Evolutionary conservation across 2,113 vertebrate genomes (phyloP).

Genomic region (Puntigrus tetrazona): DNA sequence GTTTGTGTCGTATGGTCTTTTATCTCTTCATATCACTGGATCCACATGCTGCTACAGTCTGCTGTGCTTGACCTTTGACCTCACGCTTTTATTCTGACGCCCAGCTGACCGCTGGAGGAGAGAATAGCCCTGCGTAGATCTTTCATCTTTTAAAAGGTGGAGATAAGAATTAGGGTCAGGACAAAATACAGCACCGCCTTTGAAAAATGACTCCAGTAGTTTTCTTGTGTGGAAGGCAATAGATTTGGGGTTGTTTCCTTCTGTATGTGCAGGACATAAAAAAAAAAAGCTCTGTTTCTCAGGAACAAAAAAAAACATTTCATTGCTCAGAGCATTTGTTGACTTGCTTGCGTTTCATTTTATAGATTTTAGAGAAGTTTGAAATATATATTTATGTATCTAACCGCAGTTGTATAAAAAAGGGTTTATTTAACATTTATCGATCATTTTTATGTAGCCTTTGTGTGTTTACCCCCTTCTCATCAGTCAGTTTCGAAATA

Average conservation of each 20-base stretch:
- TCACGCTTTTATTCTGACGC: slow-evolving; percentile 27
- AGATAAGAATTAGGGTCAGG: slow-evolving; percentile 22
- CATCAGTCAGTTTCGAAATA: neutral
- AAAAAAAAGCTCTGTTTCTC: neutral
- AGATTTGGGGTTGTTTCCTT: neutral
- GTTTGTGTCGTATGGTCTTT: neutral
- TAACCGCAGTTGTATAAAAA: neutral
- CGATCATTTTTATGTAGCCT: neutral
- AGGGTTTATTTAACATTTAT: no score
- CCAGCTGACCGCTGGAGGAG: slow-evolving; percentile 14
- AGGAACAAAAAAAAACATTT: neutral
- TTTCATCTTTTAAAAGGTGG: slow-evolving; percentile 40
- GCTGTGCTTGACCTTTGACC: slow-evolving; percentile 41
- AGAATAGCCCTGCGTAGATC: slow-evolving; percentile 12
- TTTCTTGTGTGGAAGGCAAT: neutral
- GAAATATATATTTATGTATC: neutral
- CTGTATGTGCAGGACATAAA: neutral
- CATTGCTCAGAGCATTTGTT: neutral
- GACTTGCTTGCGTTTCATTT: neutral
- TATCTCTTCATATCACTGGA: slow-evolving; percentile 16
- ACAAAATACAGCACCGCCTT: slow-evolving; percentile 9
- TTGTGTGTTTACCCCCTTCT: neutral
- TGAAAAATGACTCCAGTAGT: slow-evolving; percentile 22
- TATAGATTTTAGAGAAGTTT: neutral
- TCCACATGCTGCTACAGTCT: slow-evolving; percentile 20